phyloP scores from a whole-genome alignment of 2,797 vertebrate species.

The Epinephelus malabaricus region DNA sequence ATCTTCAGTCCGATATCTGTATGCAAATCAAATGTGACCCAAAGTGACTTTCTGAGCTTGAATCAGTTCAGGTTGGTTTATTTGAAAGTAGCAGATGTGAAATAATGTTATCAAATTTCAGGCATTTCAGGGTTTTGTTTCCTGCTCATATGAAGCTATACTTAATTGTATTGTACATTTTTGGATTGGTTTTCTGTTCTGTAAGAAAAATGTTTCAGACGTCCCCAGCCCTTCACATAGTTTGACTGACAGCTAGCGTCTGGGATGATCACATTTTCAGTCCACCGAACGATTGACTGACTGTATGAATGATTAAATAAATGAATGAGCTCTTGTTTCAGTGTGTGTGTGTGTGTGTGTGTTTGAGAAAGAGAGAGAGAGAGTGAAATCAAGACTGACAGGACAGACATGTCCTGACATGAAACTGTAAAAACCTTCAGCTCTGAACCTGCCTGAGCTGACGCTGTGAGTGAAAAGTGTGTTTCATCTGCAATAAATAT shows the following conservation, averaged over 20 bases:
- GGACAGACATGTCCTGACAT: slow-evolving; percentile 51
- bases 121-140: slow-evolving; percentile 7
- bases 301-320: slow-evolving; percentile 29
- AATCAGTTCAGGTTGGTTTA: slow-evolving; percentile 2
- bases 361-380: not conserved
- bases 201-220: not conserved
- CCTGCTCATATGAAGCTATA: slow-evolving; percentile 15
- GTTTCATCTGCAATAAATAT: slow-evolving; percentile 79
- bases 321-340: slow-evolving; percentile 32
- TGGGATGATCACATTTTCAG: slow-evolving; percentile 32
- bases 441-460: slow-evolving; percentile 50
- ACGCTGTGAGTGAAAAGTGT: slow-evolving; percentile 49
- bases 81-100: slow-evolving; percentile 24
- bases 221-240: not conserved
- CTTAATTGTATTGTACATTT: slow-evolving; percentile 29
- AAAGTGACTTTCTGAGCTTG: slow-evolving; percentile 34
- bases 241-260: slow-evolving; percentile 18
- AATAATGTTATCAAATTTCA: slow-evolving; percentile 3
- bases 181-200: slow-evolving; percentile 19
- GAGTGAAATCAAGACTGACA: slow-evolving; percentile 47
- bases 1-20: not conserved
- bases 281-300: slow-evolving; percentile 20
- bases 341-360: slow-evolving; percentile 1
- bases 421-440: slow-evolving; percentile 65
- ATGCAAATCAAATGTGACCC: slow-evolving; percentile 36